Conservation (phyloP, 1,140 invertebrate species). For the Laupala kohalensis region DNA sequence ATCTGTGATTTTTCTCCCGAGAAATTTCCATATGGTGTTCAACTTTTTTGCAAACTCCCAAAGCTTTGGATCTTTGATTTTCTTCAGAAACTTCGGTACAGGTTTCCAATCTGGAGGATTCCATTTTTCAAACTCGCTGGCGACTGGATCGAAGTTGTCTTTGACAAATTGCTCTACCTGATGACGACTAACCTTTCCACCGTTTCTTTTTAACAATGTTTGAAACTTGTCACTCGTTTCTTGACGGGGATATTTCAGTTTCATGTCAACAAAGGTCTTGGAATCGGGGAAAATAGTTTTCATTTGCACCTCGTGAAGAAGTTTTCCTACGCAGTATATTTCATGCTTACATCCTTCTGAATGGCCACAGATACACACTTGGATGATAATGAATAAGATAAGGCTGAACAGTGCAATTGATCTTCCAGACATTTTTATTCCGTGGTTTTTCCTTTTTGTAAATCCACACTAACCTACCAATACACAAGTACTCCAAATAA, state of each 20-base stretch:
- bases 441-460: no score
- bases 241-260: constrained; percentile 45
- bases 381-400: no score
- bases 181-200: constrained; percentile 34
- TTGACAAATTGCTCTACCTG: constrained; percentile 31
- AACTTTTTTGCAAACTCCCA: constrained; percentile 41
- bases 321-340: constrained; percentile 63
- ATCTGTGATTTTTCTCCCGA: constrained; percentile 50
- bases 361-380: no score
- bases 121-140: constrained; percentile 35
- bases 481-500: no score
- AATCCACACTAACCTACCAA: no score
- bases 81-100: constrained; percentile 42
- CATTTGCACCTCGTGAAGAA: constrained; percentile 68
- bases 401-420: no score
- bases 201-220: constrained; percentile 44
- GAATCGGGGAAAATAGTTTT: constrained; percentile 62
- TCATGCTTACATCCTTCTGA: constrained; percentile 21
- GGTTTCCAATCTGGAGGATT: constrained; percentile 48
- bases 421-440: no score
- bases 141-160: constrained; percentile 47
- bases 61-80: constrained; percentile 47
- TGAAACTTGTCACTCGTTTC: constrained; percentile 45
- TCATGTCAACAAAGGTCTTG: constrained; percentile 83
- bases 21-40: constrained; percentile 53